phyloP scores from a whole-genome alignment of 2,113 vertebrate genomes.

The Neogobius melanostomus region DNA sequence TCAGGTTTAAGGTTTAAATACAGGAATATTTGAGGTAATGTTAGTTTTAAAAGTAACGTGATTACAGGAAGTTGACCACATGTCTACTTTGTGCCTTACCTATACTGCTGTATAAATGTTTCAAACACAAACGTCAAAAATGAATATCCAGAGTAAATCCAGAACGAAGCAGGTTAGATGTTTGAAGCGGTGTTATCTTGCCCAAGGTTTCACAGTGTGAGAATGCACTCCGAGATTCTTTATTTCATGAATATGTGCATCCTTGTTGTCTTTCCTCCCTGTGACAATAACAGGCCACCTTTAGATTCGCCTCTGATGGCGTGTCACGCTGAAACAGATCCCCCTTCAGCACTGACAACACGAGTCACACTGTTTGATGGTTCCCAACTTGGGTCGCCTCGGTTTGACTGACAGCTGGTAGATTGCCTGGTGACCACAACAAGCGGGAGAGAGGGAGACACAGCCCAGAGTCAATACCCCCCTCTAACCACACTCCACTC shows the following conservation, averaged over 20 bases:
- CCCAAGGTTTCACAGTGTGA: slow-evolving; percentile 15
- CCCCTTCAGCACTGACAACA: slow-evolving; percentile 71
- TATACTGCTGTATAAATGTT: too few species aligned
- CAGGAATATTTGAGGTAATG: too few species aligned
- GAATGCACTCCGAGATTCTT: slow-evolving; percentile 22
- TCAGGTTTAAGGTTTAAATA: too few species aligned
- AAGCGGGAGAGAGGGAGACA: slow-evolving; percentile 61
- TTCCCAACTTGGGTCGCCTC: slow-evolving; percentile 72
- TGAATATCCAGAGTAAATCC: not conserved
- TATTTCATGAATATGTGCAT: slow-evolving; percentile 66
- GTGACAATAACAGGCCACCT: slow-evolving; percentile 63
- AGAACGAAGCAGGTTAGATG: not conserved
- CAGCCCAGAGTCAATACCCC: slow-evolving; percentile 58
- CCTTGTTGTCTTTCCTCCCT: slow-evolving; percentile 39
- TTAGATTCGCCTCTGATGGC: slow-evolving; percentile 70
- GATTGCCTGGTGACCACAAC: slow-evolving; percentile 77
- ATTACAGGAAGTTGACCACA: not conserved
- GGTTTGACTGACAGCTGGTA: slow-evolving; percentile 73
- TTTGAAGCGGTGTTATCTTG: not conserved
- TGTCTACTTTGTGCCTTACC: not conserved
- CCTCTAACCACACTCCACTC: slow-evolving; percentile 14
- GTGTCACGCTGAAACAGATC: slow-evolving; percentile 74
- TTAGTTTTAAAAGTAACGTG: too few species aligned
- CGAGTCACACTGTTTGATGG: slow-evolving; percentile 70
- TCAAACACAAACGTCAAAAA: too few species aligned